phyloP scores from a whole-genome alignment of 2,797 vertebrate species.

The Amblyraja radiata region DNA sequence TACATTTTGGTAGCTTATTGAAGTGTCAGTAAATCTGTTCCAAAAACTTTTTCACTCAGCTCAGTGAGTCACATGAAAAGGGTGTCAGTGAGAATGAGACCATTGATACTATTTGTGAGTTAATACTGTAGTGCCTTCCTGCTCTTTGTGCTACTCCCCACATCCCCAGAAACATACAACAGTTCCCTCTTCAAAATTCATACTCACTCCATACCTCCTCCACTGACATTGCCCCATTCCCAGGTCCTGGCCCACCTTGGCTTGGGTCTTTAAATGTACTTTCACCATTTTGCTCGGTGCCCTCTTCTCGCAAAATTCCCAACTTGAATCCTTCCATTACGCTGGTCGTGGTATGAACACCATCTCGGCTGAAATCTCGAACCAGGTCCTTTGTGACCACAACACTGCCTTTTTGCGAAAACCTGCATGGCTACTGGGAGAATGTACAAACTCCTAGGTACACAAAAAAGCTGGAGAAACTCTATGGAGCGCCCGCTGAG shows the following conservation, averaged over 20 bases:
- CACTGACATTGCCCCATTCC: background rate
- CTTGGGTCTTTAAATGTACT: background rate
- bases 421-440: too few relatives aligned
- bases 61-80: background rate
- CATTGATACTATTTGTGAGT: background rate
- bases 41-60: background rate
- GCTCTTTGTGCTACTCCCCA: too few relatives aligned
- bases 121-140: background rate
- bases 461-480: too few relatives aligned
- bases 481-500: too few relatives aligned
- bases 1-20: background rate
- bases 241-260: too few relatives aligned
- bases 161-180: too few relatives aligned
- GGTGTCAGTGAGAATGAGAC: background rate
- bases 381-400: background rate
- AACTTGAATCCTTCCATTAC: background rate
- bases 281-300: background rate
- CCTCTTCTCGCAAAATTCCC: background rate
- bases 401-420: background rate
- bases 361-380: background rate
- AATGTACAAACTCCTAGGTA: too few relatives aligned
- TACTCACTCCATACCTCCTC: background rate
- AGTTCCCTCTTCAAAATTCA: background rate
- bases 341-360: background rate
- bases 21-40: background rate